Evolutionary conservation across 1,140 invertebrate genomes (phyloP), one percentile per base, ranked within the genome.

Genomic region (Nixonia krombeini): DNA sequence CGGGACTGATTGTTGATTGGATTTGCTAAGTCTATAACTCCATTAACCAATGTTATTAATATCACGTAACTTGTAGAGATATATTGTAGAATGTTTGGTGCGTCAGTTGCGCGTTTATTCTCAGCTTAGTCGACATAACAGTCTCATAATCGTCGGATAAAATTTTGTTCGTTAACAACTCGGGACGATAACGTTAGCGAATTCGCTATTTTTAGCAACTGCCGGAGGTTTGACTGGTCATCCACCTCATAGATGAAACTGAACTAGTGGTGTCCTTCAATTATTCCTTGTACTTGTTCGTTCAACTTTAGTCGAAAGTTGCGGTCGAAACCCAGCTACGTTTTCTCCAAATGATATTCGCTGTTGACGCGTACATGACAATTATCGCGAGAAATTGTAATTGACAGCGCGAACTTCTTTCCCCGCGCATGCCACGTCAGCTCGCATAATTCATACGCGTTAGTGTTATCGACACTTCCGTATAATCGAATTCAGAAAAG

Each of bases 111-210:
- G 6, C 21, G 6, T 3, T 21, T 21, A 6, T 21, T 21, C 6
- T 6, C 6, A 7, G 33, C 15, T 37, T 15, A 37, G 15, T 12
- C 15, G 12, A 4, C 12, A 12, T 15, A 37, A 7, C 12, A 15
- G 10, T 15, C 33, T 37, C 33, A 15, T 37, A 37, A 37, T 37
- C 15, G 33, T 37, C 33, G 12, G 33, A 37, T 37, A 16, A 37
- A 37, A 15, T 37, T 37, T 15, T 37, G 12, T 16, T 37, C 33
- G 10, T 12, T 13, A 37, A 37, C 7, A 12, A 2, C 2, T 4
- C 3, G 9, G 33, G 15, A 13, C 33, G 12, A 37, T 37, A 7
- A 12, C 33, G 21, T 21, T 21, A 21, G 2, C 6, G 12, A 37
- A 37, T 37, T 12, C 12, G 33, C 33, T 37, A 37, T 37, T 37